Evolutionary conservation across 2,113 vertebrate species (phyloP).

Genomic region (Brienomyrus longianalis): DNA sequence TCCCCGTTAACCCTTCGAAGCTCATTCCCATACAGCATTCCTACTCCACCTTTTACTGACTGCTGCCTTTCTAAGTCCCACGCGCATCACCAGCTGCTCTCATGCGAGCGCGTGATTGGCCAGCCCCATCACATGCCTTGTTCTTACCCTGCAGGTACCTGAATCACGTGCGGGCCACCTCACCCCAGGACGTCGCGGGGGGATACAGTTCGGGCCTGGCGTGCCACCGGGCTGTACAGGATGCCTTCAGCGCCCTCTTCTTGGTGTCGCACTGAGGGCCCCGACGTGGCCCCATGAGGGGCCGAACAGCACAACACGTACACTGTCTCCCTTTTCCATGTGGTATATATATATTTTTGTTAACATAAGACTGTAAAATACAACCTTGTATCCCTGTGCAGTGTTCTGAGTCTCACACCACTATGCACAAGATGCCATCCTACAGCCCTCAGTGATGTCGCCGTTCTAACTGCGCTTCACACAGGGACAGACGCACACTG

Average conservation of each 20-base stretch:
- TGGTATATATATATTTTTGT: constrained; percentile 30
- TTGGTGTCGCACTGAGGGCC: constrained; percentile 26
- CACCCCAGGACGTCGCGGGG: constrained; percentile 85
- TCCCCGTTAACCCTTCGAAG: background rate
- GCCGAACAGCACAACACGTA: background rate
- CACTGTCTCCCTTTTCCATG: constrained; percentile 23
- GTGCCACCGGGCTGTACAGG: constrained; percentile 88
- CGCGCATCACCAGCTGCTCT: background rate
- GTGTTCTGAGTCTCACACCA: background rate
- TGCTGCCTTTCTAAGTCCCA: background rate
- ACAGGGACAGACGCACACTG: background rate
- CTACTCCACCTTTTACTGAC: background rate
- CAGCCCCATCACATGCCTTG: constrained; percentile 20
- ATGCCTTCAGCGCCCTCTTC: constrained; percentile 91
- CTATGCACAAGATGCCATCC: background rate
- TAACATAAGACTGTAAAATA: background rate
- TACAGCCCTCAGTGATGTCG: background rate
- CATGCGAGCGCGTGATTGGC: background rate
- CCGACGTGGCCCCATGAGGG: background rate
- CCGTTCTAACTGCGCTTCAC: background rate
- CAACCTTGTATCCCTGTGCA: background rate
- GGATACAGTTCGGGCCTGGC: constrained; percentile 86
- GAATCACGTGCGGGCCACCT: constrained; percentile 80
- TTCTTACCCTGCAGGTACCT: constrained; percentile 75
- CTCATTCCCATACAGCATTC: background rate